Evolutionary conservation across 1,140 invertebrate species (phyloP), one percentile per base, ranked within the genome.

Genomic region (Aphaenogaster ashmeadi): DNA sequence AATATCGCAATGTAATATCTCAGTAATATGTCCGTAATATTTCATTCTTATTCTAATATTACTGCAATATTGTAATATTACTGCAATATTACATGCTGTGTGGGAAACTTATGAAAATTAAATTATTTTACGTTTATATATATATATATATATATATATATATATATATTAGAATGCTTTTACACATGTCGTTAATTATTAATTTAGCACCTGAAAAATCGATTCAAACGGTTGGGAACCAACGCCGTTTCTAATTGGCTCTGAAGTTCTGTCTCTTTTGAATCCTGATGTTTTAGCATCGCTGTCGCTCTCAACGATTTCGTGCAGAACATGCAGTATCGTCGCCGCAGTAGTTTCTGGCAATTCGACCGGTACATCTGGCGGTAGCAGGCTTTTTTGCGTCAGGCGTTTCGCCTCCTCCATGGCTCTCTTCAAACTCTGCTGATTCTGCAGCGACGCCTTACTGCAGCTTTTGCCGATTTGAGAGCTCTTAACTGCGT

Each of bases 381-480:
- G 83, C 78, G 95, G 95, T 54, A 96, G 33, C n/a, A 96, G 96
- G 77, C 95, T 96, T 56, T 95, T 95, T 33, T 95, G 88, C 1
- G 96, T 93, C 18, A 97, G 92, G 92, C 96, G 96, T 71, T 95
- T 96, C 1, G 97, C 98, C 92, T 98, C 97, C n/a, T 97, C 96
- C 95, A 98, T 98, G 6, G 98, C 98, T 75, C 95, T 96, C 91
- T 97, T 97, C 27, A 98, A 93, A 88, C 97, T 97, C 87, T 97
- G 97, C 79, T 98, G 97, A 87, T 97, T 97, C 90, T 97, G 97
- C 85, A 97, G 96, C 0, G 97, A 97, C 74, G 97, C 96, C 1
- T 96, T 95, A 75, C 96, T 97, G 81, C 96, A 96, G 91, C 97
- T 97, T 21, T 96, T 96, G 6, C 97, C 97, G 64, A 98, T 98